Evolutionary conservation across 1,140 invertebrate species (phyloP).

Genomic region (Lerema accius): DNA sequence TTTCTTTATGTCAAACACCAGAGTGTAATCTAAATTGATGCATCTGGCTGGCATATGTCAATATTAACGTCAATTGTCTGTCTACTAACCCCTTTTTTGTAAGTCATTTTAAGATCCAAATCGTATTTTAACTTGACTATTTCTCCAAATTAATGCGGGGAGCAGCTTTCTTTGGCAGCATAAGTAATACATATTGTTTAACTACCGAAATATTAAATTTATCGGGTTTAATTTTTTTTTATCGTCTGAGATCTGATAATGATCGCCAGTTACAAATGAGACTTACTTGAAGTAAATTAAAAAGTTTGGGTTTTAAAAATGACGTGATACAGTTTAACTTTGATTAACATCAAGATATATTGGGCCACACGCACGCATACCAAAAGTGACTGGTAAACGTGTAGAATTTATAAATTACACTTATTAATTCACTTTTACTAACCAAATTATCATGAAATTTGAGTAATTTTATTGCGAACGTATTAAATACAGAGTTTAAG

Average conservation of each 20-base stretch:
- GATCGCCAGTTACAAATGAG: constrained; percentile 39
- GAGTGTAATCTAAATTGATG: too few species aligned
- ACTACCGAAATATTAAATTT: constrained; percentile 23
- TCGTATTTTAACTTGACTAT: constrained; percentile 4
- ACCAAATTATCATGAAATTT: constrained; percentile 32
- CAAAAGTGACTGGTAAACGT: constrained; percentile 15
- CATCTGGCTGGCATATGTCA: too few species aligned
- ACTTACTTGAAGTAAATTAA: constrained; percentile 29
- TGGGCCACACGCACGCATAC: constrained; percentile 13
- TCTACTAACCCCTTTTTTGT: too few species aligned
- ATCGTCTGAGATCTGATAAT: constrained; percentile 38
- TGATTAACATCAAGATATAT: constrained; percentile 30
- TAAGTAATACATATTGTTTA: constrained; percentile 18
- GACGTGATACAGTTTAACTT: constrained; percentile 28
- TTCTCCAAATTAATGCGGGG: constrained; percentile 2
- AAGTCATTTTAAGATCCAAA: too few species aligned
- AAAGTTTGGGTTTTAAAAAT: constrained; percentile 30
- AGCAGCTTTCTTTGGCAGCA: constrained; percentile 10
- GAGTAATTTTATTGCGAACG: constrained; percentile 26
- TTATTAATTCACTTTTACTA: constrained; percentile 18
- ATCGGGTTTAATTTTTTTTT: constrained; percentile 12
- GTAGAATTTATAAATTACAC: constrained; percentile 19
- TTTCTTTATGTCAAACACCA: too few species aligned
- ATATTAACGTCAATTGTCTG: too few species aligned
- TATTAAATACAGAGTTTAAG: constrained; percentile 24